Percentiles rank a stretch among this genome's conserved stretches.
Evolutionary conservation across 2,888 invertebrate genomes (phyloP).

Genomic region (Labia minor): DNA sequence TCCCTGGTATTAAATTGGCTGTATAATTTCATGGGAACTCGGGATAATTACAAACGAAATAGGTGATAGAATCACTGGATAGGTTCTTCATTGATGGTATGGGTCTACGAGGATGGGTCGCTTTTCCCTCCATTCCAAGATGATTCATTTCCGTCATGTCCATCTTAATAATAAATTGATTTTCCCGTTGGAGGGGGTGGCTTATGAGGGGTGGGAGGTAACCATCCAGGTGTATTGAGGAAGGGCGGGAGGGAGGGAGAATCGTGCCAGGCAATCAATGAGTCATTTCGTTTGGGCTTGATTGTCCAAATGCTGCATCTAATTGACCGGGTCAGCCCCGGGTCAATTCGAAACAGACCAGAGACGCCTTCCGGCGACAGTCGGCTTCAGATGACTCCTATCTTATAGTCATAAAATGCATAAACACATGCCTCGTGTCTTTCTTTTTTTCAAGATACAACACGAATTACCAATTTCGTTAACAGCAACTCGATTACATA

Average conservation of each 20-base stretch:
- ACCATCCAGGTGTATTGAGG: background rate
- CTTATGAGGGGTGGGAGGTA: background rate
- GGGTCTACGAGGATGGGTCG: too few relatives aligned
- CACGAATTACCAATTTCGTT: background rate
- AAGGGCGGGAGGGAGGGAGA: too few relatives aligned
- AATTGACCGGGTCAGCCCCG: background rate
- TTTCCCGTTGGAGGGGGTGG: background rate
- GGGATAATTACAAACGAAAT: too few relatives aligned
- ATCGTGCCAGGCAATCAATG: background rate
- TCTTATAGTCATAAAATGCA: background rate
- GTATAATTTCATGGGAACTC: too few relatives aligned
- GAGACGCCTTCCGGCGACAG: slow-evolving; percentile 3
- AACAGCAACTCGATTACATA: background rate
- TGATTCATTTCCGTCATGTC: slow-evolving; percentile 1
- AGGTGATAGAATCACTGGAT: too few relatives aligned
- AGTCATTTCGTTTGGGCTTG: background rate
- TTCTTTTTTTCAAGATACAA: background rate
- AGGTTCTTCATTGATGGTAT: too few relatives aligned
- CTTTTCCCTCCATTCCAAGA: too few relatives aligned
- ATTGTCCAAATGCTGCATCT: background rate
- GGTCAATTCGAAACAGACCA: background rate
- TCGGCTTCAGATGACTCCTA: background rate
- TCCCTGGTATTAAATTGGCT: too few relatives aligned
- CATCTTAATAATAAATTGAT: slow-evolving; percentile 2
- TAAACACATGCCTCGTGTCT: background rate